Percentiles rank a stretch among this genome's conserved stretches.
phyloP scores from a whole-genome alignment of 2,797 vertebrate species.

The Lagocephalus sceleratus region DNA sequence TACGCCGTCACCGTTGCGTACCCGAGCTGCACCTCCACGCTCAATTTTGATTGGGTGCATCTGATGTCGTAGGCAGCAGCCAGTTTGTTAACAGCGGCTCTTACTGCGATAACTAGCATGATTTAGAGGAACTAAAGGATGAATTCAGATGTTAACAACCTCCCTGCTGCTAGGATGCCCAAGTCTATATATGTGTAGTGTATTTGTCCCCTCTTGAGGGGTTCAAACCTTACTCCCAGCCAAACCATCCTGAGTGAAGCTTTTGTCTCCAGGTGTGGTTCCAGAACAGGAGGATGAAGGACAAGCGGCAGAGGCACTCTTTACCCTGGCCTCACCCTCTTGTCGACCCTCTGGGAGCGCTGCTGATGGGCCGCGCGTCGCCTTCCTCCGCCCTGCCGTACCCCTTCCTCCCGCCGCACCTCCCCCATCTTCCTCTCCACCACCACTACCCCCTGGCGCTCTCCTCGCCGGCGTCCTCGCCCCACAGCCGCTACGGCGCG shows the following conservation, averaged over 20 bases:
- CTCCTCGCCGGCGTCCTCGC: constrained; percentile 27
- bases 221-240: not conserved
- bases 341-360: constrained; percentile 61
- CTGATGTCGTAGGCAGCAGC: too few relatives aligned
- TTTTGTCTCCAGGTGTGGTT: constrained; percentile 63
- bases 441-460: constrained; percentile 62
- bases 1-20: too few relatives aligned
- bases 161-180: too few relatives aligned
- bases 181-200: too few relatives aligned
- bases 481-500: constrained; percentile 48
- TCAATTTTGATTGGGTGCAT: too few relatives aligned
- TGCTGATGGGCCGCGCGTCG: constrained; percentile 65
- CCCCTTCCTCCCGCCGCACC: constrained; percentile 58
- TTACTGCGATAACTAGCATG: too few relatives aligned
- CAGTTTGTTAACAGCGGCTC: too few relatives aligned
- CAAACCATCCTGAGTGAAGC: not conserved
- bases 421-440: constrained; percentile 59
- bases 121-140: too few relatives aligned
- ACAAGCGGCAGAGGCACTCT: constrained; percentile 71
- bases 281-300: constrained; percentile 80
- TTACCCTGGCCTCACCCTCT: constrained; percentile 67
- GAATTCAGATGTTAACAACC: too few relatives aligned
- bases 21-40: too few relatives aligned
- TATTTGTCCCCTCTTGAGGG: too few relatives aligned
- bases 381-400: constrained; percentile 50